Evolutionary conservation across 1,140 invertebrate species (phyloP).

Genomic region (Drosophila nebulosa): DNA sequence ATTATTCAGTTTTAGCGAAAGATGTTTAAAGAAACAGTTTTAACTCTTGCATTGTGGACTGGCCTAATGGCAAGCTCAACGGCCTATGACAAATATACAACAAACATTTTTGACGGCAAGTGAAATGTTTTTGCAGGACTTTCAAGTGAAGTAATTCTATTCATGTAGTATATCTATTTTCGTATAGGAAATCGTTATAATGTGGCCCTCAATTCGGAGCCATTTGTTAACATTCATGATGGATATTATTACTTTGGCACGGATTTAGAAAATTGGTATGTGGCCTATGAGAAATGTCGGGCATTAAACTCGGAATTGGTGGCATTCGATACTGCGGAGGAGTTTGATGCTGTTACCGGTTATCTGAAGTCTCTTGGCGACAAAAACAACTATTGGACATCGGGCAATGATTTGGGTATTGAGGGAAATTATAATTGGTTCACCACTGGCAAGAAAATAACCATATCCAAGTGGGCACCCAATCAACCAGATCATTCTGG

Average conservation of each 20-base stretch:
- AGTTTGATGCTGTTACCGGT: constrained; percentile 17
- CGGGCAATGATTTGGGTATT: constrained; percentile 34
- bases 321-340: constrained; percentile 28
- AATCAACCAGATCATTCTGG: constrained; percentile 38
- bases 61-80: too few species aligned
- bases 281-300: constrained; percentile 33
- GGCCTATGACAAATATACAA: too few species aligned
- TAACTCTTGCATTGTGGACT: too few species aligned
- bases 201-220: constrained; percentile 9
- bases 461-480: constrained; percentile 22
- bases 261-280: constrained; percentile 28
- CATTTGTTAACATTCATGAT: constrained; percentile 19
- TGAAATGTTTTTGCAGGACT: too few species aligned
- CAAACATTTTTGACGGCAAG: too few species aligned
- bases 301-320: constrained; percentile 20
- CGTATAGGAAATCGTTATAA: constrained; percentile 9
- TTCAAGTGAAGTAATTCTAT: too few species aligned
- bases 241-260: constrained; percentile 34
- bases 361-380: not conserved
- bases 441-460: constrained; percentile 23
- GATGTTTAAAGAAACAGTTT: too few species aligned
- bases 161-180: too few species aligned
- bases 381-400: constrained; percentile 25
- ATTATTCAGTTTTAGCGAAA: too few species aligned
- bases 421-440: constrained; percentile 38